A percentile compares a stretch with the other conserved stretches of the same genome.
Evolutionary conservation across 2,888 invertebrate genomes (phyloP).

Genomic region (Lissonota sp.): DNA sequence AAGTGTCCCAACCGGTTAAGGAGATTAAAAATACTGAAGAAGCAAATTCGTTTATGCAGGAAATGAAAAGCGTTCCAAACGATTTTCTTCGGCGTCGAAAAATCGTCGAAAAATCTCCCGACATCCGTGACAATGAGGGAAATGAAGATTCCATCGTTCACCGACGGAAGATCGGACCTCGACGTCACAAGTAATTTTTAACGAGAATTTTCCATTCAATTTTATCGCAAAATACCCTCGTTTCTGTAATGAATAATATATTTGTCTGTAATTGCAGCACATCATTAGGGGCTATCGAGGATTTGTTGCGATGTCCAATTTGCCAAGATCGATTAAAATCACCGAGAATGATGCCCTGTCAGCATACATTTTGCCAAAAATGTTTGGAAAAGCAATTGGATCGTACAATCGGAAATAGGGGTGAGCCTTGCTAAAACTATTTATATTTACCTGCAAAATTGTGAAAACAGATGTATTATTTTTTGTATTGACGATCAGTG

Average conservation of each 20-base stretch:
- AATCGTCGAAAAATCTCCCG: conserved; percentile 22
- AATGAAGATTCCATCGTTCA: conserved; percentile 21
- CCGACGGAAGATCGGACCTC: conserved; percentile 39
- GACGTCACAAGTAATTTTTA: conserved; percentile 61
- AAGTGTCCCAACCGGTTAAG: conserved; percentile 48
- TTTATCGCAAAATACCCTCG: not conserved
- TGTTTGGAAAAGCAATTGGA: conserved; percentile 86
- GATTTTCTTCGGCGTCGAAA: conserved; percentile 45
- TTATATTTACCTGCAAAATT: too few relatives aligned
- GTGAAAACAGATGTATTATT: too few relatives aligned
- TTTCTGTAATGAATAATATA: not conserved
- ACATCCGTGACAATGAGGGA: not conserved
- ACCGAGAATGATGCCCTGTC: conserved; percentile 88
- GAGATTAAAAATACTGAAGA: conserved; percentile 58
- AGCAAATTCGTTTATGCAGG: conserved; percentile 64
- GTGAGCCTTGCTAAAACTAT: conserved; percentile 3
- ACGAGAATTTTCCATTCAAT: not conserved
- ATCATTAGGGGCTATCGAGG: conserved; percentile 85
- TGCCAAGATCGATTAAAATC: conserved; percentile 86
- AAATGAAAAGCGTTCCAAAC: conserved; percentile 57
- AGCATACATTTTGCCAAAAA: conserved; percentile 88
- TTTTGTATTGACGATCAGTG: too few relatives aligned
- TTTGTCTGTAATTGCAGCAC: conserved; percentile 62
- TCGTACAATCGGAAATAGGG: conserved; percentile 37
- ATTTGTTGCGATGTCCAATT: conserved; percentile 87